Percentiles rank a stretch among this genome's conserved stretches.
Evolutionary conservation across 2,113 vertebrate genomes (phyloP).

Genomic region (Genyomyrus donnyi): DNA sequence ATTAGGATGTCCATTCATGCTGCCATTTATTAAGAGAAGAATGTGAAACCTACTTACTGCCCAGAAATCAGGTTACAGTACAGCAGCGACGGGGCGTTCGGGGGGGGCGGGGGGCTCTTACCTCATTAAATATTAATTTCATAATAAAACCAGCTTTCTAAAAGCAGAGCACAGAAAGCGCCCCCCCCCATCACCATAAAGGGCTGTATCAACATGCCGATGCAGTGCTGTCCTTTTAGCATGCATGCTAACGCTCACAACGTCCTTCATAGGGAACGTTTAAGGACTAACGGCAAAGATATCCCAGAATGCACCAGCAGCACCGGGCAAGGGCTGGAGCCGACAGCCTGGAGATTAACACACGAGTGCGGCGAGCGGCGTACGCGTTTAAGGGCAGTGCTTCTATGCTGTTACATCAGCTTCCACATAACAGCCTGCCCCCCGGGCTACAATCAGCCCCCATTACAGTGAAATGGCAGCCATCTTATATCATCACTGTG

Average conservation of each 20-base stretch:
- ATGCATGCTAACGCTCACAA: not conserved
- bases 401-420: conserved; percentile 28
- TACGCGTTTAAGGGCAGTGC: not conserved
- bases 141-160: conserved; percentile 59
- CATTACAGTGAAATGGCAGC: conserved; percentile 55
- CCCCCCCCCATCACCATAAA: conserved; percentile 26
- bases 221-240: conserved; percentile 14
- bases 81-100: conserved; percentile 35
- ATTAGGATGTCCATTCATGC: conserved; percentile 61
- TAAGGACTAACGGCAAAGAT: conserved; percentile 1
- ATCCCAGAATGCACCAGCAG: conserved; percentile 5
- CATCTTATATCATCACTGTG: conserved; percentile 54
- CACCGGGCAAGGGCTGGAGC: not conserved
- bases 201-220: conserved; percentile 3
- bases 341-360: not conserved
- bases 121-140: conserved; percentile 73
- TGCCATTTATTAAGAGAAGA: conserved; percentile 53
- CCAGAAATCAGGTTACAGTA: conserved; percentile 65
- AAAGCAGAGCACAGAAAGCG: conserved; percentile 35
- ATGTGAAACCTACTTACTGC: conserved; percentile 65
- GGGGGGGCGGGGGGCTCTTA: conserved; percentile 38
- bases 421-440: conserved; percentile 51
- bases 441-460: conserved; percentile 43
- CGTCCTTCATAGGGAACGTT: conserved; percentile 14
- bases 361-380: not conserved